Base-by-base conservation (phyloP, 92 coral and sea anemone species). In the Actinostola sp. region DNA sequence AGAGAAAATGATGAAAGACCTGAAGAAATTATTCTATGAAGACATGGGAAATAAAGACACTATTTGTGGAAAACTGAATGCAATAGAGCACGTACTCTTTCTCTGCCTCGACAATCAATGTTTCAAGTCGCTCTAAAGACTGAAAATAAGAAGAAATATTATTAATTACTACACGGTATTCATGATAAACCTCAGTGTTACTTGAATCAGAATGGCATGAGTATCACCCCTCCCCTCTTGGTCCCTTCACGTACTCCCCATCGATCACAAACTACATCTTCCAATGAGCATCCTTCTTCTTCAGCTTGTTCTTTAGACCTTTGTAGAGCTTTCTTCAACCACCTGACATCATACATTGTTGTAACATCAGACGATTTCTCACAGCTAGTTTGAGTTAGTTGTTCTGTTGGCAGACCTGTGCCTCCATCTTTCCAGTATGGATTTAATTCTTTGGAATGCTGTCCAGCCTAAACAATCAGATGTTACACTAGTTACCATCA, bases 351-450 rank as follows among this genome's bases (percentile, higher is more conserved):
- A 49, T 88, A 89, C 34, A 85, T 65, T 61, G 26, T 48, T 55
- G 76, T 27, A 55, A 56, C 6, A 27, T 71, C 51, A 16, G 74
- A 43, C 8, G 72, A 41, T 46, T 15, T 50, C 23, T 68, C 51
- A 34, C 30, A 53, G n/a, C n/a, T 17, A 48, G 20, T 46, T 10
- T 15, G 1, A n/a, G 28, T 17, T 21, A 38, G 9, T 32, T 61
- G 6, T 41, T 75, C 79, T 20, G 98, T 70, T 67, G 98, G 98
- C 53, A 94, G 71, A 23, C 98, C 98, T 20, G 71, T 54, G 44
- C 97, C 98, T 21, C 98, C 98, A 58, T 80, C 88, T 63, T 82
- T 94, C 97, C 98, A 94, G 72, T 91, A 94, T 34, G 98, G 98
- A 75, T 94, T 94, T 16, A 94, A 71, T 58, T 94, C 98, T 70